Percentiles rank a stretch among this genome's conserved stretches.
Evolutionary conservation across 1,140 invertebrate genomes (phyloP).

Genomic region (Dreissena rostriformis): DNA sequence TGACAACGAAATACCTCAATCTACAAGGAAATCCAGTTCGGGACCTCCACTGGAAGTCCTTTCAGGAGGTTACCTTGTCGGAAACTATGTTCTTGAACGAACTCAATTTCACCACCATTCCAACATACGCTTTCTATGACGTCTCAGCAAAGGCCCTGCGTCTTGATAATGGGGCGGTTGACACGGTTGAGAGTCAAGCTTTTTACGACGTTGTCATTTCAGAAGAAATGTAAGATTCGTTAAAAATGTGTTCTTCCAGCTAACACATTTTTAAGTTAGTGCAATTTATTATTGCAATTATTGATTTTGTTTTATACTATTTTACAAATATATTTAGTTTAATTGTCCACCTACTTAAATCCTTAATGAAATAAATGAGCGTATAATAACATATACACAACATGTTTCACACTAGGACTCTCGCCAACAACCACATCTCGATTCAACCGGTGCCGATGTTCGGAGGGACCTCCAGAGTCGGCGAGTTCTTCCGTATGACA

Average conservation of each 20-base stretch:
- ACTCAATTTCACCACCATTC: constrained; percentile 58
- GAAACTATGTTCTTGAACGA: constrained; percentile 47
- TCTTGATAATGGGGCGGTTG: constrained; percentile 54
- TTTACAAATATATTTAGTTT: too few species aligned
- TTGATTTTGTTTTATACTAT: too few species aligned
- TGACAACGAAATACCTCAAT: constrained; percentile 23
- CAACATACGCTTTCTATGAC: constrained; percentile 53
- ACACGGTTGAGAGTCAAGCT: constrained; percentile 55
- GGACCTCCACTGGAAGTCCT: constrained; percentile 23
- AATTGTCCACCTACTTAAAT: too few species aligned
- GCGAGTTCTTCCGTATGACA: constrained; percentile 47
- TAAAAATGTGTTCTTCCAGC: too few species aligned
- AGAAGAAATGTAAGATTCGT: constrained; percentile 58
- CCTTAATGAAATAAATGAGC: too few species aligned
- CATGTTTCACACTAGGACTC: constrained; percentile 40
- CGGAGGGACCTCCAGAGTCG: constrained; percentile 48
- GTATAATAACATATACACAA: background rate
- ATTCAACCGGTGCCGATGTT: constrained; percentile 55
- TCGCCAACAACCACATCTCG: constrained; percentile 61
- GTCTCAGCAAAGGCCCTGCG: constrained; percentile 47
- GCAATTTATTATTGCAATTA: too few species aligned
- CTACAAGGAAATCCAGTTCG: constrained; percentile 21
- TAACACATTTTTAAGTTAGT: too few species aligned
- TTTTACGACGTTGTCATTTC: constrained; percentile 56
- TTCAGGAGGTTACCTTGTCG: constrained; percentile 17